These are phyloP conservation scores for Drosophila sordidula DNA, from an alignment of 2,888 invertebrate genomes.

Conservation along the genomic window DNA sequence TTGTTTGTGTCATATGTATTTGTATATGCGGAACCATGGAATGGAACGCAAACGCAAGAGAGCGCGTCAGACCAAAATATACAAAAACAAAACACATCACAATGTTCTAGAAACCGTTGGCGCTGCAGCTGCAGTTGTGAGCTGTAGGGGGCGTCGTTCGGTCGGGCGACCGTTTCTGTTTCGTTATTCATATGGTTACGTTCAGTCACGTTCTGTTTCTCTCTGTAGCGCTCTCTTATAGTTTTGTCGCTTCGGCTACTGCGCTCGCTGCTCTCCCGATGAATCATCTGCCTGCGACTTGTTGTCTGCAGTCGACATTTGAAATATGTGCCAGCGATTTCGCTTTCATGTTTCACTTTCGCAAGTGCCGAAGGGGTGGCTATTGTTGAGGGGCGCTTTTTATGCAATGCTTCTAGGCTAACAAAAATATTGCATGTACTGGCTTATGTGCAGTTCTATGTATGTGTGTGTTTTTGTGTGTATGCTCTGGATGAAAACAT, in stretches of 20 bases:
- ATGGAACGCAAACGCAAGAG: slow-evolving; percentile 23
- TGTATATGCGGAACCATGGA: slow-evolving; percentile 27
- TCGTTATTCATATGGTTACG: slow-evolving; percentile 16
- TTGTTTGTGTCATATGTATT: slow-evolving; percentile 22
- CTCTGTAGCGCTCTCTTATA: slow-evolving; percentile 17
- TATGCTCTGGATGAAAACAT: slow-evolving; percentile 27
- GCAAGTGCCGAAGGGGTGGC: slow-evolving; percentile 20
- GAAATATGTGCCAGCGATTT: slow-evolving; percentile 80
- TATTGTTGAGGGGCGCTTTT: slow-evolving; percentile 31
- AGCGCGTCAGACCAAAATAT: slow-evolving; percentile 1
- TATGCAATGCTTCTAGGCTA: slow-evolving; percentile 59
- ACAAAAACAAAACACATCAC: not conserved
- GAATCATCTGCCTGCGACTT: slow-evolving; percentile 70
- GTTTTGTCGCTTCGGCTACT: slow-evolving; percentile 5
- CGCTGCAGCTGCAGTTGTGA: slow-evolving; percentile 37
- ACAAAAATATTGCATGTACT: slow-evolving; percentile 26
- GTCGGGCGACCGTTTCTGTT: slow-evolving; percentile 19
- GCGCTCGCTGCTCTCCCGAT: slow-evolving; percentile 27
- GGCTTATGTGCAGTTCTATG: slow-evolving; percentile 7
- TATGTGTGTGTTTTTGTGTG: slow-evolving; percentile 5
- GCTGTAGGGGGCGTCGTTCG: slow-evolving; percentile 2
- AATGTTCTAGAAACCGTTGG: slow-evolving; percentile 27
- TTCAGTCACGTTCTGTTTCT: slow-evolving; percentile 1
- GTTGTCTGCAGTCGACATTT: slow-evolving; percentile 67
- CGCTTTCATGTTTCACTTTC: slow-evolving; percentile 72